Base-by-base conservation (phyloP, 2,888 invertebrate species). In the Marronus borbonicus region DNA sequence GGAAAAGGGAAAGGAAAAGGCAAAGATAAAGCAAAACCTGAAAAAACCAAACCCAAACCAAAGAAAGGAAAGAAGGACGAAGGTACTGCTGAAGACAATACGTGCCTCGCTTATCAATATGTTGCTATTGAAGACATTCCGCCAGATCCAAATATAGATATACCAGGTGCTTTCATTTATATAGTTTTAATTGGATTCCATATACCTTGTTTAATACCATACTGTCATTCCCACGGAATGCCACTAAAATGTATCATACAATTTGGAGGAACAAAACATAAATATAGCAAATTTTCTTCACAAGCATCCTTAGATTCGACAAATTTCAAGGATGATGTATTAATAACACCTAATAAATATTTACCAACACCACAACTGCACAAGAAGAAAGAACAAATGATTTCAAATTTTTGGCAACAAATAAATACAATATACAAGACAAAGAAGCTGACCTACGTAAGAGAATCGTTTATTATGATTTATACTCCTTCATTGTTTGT, bases 171-270 rank as follows among this genome's bases (percentile, higher is more conserved):
- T 49, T 58, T 72, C n/a, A 39, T 79, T 10, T 79, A 66, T 60
- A 74, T 79, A 3, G 74, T 72, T 14, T 66, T 79, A 68, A 50
- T 74, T 28, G 79, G 77, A 36, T 79, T 79, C 28, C 55, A 77
- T 36, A 60, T 50, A 12, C 65, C 79, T 20, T 50, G 52, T 14
- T 36, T 79, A 50, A 65, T 79, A 12, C 55, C 60, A 36, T 52
- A 55, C 55, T 72, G 69, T 64, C 28, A 55, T 17, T 64, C 24
- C 20, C 76, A 79, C 49, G 72, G 72, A 17, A 64, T 79, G n/a
- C 72, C 36, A 10, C 14, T 77, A 24, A 74, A 44, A 5, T 66
- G 52, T 66, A 31, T 79, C 49, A 68, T 76, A 55, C 72, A 72
- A 58, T 78, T 76, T 69, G 52, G 62, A 24, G 78, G 76, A 5